Evolutionary conservation across 2,888 invertebrate species (phyloP).

Genomic region (Nemurella pictetii): DNA sequence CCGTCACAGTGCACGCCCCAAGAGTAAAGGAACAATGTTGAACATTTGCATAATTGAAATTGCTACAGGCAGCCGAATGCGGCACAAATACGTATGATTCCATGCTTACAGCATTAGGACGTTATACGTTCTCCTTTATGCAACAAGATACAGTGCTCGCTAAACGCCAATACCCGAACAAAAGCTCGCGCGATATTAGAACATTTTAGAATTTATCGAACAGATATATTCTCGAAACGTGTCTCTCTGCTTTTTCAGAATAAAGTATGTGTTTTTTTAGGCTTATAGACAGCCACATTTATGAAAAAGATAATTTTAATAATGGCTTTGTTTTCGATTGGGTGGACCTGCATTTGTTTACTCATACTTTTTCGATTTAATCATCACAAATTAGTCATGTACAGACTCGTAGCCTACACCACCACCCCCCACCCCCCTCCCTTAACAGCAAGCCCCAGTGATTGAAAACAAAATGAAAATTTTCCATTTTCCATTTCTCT

Average conservation of each 20-base stretch:
- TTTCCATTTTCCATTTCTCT: slow-evolving; percentile 25
- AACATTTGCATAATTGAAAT: slow-evolving; percentile 44
- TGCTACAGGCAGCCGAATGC: slow-evolving; percentile 13
- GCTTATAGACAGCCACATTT: background rate
- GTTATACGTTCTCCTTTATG: background rate
- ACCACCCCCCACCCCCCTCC: no score
- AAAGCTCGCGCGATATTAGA: background rate
- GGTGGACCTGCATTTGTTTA: slow-evolving; percentile 6
- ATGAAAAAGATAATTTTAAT: background rate
- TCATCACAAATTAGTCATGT: slow-evolving; percentile 20
- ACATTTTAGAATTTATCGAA: background rate
- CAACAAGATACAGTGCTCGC: background rate
- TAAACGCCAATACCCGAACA: background rate
- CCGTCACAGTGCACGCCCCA: slow-evolving; percentile 20
- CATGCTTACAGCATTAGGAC: background rate
- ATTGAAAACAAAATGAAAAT: slow-evolving; percentile 25
- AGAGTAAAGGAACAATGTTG: slow-evolving; percentile 27
- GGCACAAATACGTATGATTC: background rate
- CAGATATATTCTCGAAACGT: background rate
- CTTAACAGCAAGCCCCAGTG: background rate
- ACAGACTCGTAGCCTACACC: background rate
- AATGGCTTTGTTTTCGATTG: slow-evolving; percentile 6
- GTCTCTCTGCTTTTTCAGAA: background rate
- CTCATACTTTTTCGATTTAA: background rate
- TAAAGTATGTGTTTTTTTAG: background rate